Evolutionary conservation across 2,888 invertebrate genomes (phyloP), one percentile per base, ranked within the genome.

Genomic region (Ormyrus pomaceus): DNA sequence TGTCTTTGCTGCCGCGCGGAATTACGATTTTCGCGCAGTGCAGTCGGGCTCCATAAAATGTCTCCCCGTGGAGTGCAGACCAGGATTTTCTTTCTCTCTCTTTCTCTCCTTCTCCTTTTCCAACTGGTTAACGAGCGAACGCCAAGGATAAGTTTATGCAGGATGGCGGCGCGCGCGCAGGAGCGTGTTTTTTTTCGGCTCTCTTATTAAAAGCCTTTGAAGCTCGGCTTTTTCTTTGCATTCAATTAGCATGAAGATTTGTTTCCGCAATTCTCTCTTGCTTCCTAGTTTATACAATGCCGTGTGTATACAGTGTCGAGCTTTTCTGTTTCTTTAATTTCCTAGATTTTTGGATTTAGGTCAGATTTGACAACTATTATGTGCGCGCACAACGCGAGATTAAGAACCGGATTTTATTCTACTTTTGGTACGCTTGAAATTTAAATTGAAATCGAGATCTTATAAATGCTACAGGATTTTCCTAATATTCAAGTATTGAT

Each of bases 1-100:
- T 66, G 65, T 66, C 71, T 53, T 62, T 62, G 19, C 81, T 64
- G 74, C 58, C 71, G 55, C 19, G 10, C 66, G 72, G 72, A 64
- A 80, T 80, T 61, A 68, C 72, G 68, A 72, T 76, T 75, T 75
- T 75, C 64, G 56, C 75, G 53, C 45, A 34, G 50, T 56, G 65
- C 13, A 13, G 19, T 53, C 11, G 45, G 48, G 55, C 62, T 69
- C 11, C 11, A 69, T 69, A 51, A 69, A 69, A 70, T 48, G 19
- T 34, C 62, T 10, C 61, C 45, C 51, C n/a, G 50, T 55, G 10
- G 11, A 74, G 65, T 45, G 61, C 34, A 5, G 50, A n/a, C 53
- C 34, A 13, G 46, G 19, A 58, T 55, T 66, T 55, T 59, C 53
- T 61, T 45, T 58, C 11, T 65, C 45, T 51, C 48, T 51, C 69